These are phyloP conservation scores for Manis crassicaudata DNA, from an alignment of 2,797 vertebrate species.

Conservation along the genomic window DNA sequence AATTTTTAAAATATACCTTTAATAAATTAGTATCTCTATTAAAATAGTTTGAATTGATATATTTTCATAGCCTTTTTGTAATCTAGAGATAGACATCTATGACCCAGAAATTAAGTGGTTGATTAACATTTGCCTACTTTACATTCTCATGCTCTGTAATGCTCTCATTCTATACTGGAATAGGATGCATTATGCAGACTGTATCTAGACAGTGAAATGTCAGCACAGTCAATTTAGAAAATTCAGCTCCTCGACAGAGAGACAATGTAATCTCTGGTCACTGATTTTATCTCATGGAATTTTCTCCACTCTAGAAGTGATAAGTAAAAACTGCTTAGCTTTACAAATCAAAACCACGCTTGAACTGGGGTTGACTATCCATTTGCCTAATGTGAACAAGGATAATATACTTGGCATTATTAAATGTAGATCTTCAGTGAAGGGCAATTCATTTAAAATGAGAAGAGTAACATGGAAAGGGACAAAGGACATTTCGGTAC, in stretches of 20 bases:
- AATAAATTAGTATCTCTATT: not conserved
- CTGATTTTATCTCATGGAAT: conserved; percentile 40
- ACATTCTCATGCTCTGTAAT: not conserved
- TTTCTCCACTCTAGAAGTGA: conserved; percentile 44
- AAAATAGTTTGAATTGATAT: conserved; percentile 46
- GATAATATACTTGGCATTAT: conserved; percentile 52
- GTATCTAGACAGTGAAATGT: not conserved
- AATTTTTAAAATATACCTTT: conserved; percentile 15
- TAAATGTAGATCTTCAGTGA: conserved; percentile 51
- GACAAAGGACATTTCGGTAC: conserved; percentile 73
- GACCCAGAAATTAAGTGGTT: conserved; percentile 57
- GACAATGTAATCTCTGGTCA: conserved; percentile 54
- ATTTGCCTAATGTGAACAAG: conserved; percentile 50
- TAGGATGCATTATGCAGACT: not conserved
- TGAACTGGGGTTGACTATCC: conserved; percentile 25
- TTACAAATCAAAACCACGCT: conserved; percentile 28
- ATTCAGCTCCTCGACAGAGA: conserved; percentile 37
- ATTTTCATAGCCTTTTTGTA: conserved; percentile 57
- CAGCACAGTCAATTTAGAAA: conserved; percentile 44
- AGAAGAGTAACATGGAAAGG: conserved; percentile 69
- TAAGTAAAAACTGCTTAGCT: conserved; percentile 34
- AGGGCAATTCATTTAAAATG: conserved; percentile 65
- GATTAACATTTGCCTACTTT: conserved; percentile 29
- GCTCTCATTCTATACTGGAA: not conserved
- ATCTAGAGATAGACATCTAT: conserved; percentile 61